phyloP scores from a whole-genome alignment of 2,888 invertebrate genomes.

The Drosophila infuscata region DNA sequence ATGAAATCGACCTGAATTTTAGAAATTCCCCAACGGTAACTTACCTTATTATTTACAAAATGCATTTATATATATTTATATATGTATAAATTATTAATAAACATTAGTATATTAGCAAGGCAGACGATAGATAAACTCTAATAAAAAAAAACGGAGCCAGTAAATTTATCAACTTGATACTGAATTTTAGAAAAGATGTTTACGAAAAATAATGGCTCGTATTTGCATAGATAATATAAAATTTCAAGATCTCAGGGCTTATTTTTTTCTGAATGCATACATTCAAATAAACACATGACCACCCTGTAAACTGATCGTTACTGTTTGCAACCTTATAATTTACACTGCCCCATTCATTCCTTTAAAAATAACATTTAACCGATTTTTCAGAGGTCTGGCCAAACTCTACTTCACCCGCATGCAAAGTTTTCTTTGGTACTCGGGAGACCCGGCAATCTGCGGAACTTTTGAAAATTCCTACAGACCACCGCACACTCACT shows the following conservation, averaged over 20 bases:
- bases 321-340: not conserved
- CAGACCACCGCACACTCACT: constrained; percentile 26
- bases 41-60: not conserved
- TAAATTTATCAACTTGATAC: not conserved
- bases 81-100: no score
- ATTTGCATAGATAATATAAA: no score
- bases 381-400: not conserved
- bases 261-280: not conserved
- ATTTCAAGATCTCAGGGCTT: not conserved
- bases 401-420: constrained; percentile 1
- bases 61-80: not conserved
- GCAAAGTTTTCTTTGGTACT: constrained; percentile 15
- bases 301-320: not conserved
- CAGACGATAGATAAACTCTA: no score
- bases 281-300: not conserved
- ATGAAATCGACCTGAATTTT: not conserved
- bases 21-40: not conserved
- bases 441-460: constrained; percentile 1
- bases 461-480: constrained; percentile 23
- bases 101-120: no score
- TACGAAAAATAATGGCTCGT: not conserved
- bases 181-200: not conserved
- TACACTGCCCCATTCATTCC: not conserved
- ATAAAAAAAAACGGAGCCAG: not conserved
- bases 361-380: not conserved